Percentiles rank a stretch among this genome's conserved stretches.
phyloP scores from a whole-genome alignment of 2,113 vertebrate genomes.

The Chloropsis cyanopogon region DNA sequence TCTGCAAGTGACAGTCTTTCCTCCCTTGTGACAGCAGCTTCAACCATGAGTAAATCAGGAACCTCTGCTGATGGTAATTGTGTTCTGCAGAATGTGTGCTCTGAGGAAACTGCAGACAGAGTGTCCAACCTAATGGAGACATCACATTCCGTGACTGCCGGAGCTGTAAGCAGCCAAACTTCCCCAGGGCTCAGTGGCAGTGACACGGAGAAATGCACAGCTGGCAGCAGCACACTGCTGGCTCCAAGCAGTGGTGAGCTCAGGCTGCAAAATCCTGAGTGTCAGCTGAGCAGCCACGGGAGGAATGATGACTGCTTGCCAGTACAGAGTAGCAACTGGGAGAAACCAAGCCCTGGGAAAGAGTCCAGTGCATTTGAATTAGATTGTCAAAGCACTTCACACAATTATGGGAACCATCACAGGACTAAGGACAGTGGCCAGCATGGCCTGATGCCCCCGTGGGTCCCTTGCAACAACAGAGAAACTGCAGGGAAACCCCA shows the following conservation, averaged over 20 bases:
- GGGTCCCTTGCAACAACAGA: background rate
- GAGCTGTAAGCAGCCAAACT: background rate
- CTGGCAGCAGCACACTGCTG: background rate
- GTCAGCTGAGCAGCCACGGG: background rate
- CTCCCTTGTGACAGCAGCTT: background rate
- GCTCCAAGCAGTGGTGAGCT: background rate
- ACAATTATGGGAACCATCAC: background rate
- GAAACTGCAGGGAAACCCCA: background rate
- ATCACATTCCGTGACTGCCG: background rate
- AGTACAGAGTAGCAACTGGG: conserved; percentile 42
- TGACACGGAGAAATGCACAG: background rate
- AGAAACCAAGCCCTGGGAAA: conserved; percentile 28
- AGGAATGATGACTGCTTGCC: background rate
- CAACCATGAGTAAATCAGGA: background rate
- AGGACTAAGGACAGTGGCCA: background rate
- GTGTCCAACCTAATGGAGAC: background rate
- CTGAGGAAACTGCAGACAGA: background rate
- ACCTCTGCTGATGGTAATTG: background rate
- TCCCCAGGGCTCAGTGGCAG: background rate
- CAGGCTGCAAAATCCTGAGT: background rate
- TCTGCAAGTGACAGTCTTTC: background rate
- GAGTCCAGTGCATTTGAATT: background rate
- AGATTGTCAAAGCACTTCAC: background rate
- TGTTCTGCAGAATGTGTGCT: background rate
- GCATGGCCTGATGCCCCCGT: background rate